phyloP scores from a whole-genome alignment of 1,140 invertebrate species.

The Vanessa tameamea region DNA sequence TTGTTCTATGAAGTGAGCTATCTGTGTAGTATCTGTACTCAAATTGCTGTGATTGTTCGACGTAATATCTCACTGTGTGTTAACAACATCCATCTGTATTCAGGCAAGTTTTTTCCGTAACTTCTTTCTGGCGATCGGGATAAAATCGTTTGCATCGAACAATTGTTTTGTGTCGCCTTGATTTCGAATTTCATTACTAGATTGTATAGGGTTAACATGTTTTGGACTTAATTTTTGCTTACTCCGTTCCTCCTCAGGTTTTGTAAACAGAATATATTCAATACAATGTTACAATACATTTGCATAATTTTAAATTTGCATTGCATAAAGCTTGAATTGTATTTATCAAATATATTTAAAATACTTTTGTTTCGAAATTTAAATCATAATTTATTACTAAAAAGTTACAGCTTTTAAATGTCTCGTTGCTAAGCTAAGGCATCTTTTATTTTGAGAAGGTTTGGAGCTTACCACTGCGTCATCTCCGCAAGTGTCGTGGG shows the following conservation, averaged over 20 bases:
- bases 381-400: no score
- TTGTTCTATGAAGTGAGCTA: no score
- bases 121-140: slow-evolving; percentile 64
- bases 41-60: neutral
- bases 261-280: slow-evolving; percentile 14
- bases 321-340: neutral
- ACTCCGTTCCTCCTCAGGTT: neutral
- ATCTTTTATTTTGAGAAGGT: no score
- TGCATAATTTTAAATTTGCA: slow-evolving; percentile 5
- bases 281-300: slow-evolving; percentile 1
- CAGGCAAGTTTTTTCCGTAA: slow-evolving; percentile 65
- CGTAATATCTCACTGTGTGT: slow-evolving; percentile 37
- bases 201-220: slow-evolving; percentile 31
- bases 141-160: slow-evolving; percentile 64
- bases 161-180: slow-evolving; percentile 66
- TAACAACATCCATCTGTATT: slow-evolving; percentile 66
- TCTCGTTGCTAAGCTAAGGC: no score
- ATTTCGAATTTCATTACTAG: slow-evolving; percentile 71
- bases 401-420: no score
- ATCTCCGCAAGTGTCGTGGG: no score
- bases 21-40: no score
- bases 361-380: neutral
- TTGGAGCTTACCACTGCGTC: no score
- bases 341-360: neutral
- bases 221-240: slow-evolving; percentile 36